These are phyloP conservation scores for Noctua pronuba DNA, from an alignment of 2,888 invertebrate species.

Conservation along the genomic window DNA sequence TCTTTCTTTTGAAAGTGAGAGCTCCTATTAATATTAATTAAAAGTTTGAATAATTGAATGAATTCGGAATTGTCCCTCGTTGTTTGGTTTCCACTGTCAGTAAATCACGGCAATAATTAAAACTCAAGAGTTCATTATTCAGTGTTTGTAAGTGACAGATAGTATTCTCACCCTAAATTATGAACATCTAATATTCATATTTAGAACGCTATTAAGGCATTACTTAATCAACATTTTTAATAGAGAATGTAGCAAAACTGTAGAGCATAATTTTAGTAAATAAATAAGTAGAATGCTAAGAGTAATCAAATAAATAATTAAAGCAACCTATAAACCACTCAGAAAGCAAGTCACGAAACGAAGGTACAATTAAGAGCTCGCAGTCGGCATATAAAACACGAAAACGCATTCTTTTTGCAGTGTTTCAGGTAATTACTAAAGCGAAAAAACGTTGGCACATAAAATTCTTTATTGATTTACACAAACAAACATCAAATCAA, in stretches of 20 bases:
- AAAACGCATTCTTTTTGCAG: slow-evolving; percentile 78
- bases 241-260: slow-evolving; percentile 12
- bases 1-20: slow-evolving; percentile 89
- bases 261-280: slow-evolving; percentile 21
- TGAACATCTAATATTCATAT: slow-evolving; percentile 23
- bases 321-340: slow-evolving; percentile 73
- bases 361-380: slow-evolving; percentile 84
- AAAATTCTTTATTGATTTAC: slow-evolving; percentile 74
- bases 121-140: slow-evolving; percentile 85
- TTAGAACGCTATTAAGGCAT: slow-evolving; percentile 16
- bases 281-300: slow-evolving; percentile 29
- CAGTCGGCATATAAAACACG: slow-evolving; percentile 84
- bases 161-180: slow-evolving; percentile 68
- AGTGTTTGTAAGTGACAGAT: slow-evolving; percentile 82
- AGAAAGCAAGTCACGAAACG: slow-evolving; percentile 83
- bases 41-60: slow-evolving; percentile 90
- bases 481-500: slow-evolving; percentile 44
- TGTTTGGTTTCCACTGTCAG: slow-evolving; percentile 83
- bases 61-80: slow-evolving; percentile 87
- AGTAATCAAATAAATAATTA: slow-evolving; percentile 61
- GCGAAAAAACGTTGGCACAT: slow-evolving; percentile 74
- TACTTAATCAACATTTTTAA: background rate
- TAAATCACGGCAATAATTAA: slow-evolving; percentile 87
- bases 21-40: slow-evolving; percentile 90
- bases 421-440: slow-evolving; percentile 75